Evolutionary conservation across 1,140 invertebrate species (phyloP).

Genomic region (Penaeus vannamei): DNA sequence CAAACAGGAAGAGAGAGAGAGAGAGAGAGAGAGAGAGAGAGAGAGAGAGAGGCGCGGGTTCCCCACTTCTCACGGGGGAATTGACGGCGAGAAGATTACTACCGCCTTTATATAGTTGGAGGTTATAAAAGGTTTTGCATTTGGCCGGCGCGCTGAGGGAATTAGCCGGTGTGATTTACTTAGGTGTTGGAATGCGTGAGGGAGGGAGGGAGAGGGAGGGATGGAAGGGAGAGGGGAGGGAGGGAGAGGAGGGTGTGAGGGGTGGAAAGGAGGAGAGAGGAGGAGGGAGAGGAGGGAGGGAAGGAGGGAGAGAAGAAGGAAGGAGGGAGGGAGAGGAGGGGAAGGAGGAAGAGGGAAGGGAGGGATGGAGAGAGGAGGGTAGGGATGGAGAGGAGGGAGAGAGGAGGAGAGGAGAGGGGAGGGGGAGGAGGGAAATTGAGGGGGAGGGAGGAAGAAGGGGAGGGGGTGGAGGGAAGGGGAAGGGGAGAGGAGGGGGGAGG

Average conservation of each 20-base stretch:
- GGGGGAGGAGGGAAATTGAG: too few relatives aligned
- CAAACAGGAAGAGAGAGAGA: too few relatives aligned
- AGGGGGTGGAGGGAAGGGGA: too few relatives aligned
- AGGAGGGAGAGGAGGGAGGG: neutral
- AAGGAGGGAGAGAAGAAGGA: neutral
- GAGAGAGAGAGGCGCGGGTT: too few relatives aligned
- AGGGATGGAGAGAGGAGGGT: neutral
- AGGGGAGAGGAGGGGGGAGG: too few relatives aligned
- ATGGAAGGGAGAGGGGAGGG: neutral
- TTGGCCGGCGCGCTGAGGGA: neutral
- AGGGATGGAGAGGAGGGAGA: neutral
- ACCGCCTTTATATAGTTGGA: slow-evolving; percentile 57
- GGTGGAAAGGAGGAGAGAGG: too few relatives aligned
- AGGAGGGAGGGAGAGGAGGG: neutral
- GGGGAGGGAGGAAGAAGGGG: too few relatives aligned
- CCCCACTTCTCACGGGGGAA: slow-evolving; percentile 10
- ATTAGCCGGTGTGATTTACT: too few relatives aligned
- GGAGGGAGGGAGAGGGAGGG: neutral
- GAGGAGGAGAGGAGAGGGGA: neutral
- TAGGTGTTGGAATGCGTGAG: too few relatives aligned
- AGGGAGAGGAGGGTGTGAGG: neutral
- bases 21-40: too few relatives aligned
- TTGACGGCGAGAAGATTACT: slow-evolving; percentile 54
- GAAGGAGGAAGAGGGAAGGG: neutral
- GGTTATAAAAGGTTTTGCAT: slow-evolving; percentile 44